phyloP scores from a whole-genome alignment of 2,888 invertebrate genomes.

The Euzophera pinguis region DNA sequence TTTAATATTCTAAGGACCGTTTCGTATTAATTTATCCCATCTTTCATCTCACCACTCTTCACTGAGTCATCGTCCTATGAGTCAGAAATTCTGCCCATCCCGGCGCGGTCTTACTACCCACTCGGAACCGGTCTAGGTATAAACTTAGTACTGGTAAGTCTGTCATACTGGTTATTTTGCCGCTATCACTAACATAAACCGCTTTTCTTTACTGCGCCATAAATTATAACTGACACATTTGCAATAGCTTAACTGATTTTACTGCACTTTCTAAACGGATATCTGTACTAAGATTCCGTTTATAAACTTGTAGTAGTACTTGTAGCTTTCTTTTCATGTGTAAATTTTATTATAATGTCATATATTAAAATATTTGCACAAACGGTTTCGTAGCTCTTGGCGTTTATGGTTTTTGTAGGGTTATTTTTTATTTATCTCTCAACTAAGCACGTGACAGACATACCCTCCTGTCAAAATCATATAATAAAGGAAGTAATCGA shows the following conservation, averaged over 20 bases:
- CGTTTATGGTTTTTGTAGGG: too few species aligned
- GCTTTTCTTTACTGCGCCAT: conserved; percentile 18
- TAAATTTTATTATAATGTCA: too few species aligned
- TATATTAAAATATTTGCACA: too few species aligned
- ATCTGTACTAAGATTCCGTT: neutral
- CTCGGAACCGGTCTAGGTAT: conserved; percentile 29
- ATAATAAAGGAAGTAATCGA: too few species aligned
- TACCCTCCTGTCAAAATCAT: too few species aligned
- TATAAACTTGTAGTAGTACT: neutral
- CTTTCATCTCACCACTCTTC: conserved; percentile 35
- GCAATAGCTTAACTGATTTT: conserved; percentile 2
- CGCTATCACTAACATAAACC: conserved; percentile 17
- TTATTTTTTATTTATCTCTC: too few species aligned
- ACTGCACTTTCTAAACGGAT: neutral
- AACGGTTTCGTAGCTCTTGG: too few species aligned
- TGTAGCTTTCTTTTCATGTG: neutral
- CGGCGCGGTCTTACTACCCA: conserved; percentile 25
- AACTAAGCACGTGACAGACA: too few species aligned
- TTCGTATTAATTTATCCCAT: conserved; percentile 47
- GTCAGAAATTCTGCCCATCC: conserved; percentile 51
- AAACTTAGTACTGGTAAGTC: conserved; percentile 7
- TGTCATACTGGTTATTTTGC: conserved; percentile 21
- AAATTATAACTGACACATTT: conserved; percentile 7
- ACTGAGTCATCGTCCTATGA: conserved; percentile 60
- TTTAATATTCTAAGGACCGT: conserved; percentile 17